Evolutionary conservation across 2,797 vertebrate species (phyloP).

Genomic region (Rhinoraja longicauda): DNA sequence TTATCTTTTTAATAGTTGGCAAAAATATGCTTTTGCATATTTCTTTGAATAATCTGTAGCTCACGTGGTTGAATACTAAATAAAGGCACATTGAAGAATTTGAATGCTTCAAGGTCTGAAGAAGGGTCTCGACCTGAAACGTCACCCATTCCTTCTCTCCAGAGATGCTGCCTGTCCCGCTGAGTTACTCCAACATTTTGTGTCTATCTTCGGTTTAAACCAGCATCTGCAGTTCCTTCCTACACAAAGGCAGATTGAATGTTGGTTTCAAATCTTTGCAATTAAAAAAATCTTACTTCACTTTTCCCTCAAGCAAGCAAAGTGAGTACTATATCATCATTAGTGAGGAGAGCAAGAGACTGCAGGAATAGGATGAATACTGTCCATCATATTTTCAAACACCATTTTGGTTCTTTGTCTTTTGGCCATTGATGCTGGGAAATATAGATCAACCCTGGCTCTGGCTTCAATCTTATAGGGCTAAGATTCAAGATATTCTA

Average conservation of each 20-base stretch:
- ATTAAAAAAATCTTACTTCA: neutral
- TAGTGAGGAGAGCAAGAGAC: neutral
- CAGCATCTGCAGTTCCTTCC: too few relatives aligned
- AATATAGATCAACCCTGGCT: neutral
- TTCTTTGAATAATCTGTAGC: neutral
- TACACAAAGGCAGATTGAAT: neutral
- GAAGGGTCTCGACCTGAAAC: too few relatives aligned
- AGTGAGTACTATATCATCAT: neutral
- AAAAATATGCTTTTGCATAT: neutral
- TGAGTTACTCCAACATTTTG: too few relatives aligned
- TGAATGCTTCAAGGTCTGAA: too few relatives aligned
- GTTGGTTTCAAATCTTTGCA: neutral
- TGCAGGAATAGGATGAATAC: neutral
- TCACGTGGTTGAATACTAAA: neutral
- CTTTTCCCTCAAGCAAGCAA: neutral
- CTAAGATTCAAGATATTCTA: neutral
- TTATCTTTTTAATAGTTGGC: neutral
- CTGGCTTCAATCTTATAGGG: neutral
- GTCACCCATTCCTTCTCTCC: too few relatives aligned
- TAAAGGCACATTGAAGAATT: neutral
- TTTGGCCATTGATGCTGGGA: neutral
- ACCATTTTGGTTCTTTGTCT: neutral
- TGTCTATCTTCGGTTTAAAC: too few relatives aligned
- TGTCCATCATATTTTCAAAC: neutral
- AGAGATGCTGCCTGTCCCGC: too few relatives aligned